These are phyloP conservation scores for Lepidotrigona ventralis DNA, from an alignment of 1,140 invertebrate species.

Conservation along the genomic window DNA sequence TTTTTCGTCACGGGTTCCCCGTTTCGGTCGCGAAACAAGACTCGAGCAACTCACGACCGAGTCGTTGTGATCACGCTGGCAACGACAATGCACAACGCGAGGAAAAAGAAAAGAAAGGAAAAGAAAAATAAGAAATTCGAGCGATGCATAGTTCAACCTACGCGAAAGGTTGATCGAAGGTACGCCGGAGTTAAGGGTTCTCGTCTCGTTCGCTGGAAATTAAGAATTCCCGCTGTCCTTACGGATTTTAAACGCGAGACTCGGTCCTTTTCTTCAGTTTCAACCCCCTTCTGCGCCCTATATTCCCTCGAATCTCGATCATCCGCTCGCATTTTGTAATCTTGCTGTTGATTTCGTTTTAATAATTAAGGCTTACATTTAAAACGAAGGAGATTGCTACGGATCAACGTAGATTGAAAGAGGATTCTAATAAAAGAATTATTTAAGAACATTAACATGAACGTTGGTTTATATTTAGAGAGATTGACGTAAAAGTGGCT, in stretches of 20 bases:
- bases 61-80: background rate
- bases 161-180: background rate
- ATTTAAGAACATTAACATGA: too few relatives aligned
- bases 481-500: background rate
- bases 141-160: background rate
- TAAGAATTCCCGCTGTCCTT: background rate
- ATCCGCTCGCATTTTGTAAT: background rate
- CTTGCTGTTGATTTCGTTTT: background rate
- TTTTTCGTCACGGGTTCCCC: background rate
- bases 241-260: background rate
- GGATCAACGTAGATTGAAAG: too few relatives aligned
- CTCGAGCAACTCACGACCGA: background rate
- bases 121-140: background rate
- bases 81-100: background rate
- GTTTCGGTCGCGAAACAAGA: background rate
- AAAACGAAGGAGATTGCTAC: too few relatives aligned
- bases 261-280: too few relatives aligned
- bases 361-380: too few relatives aligned
- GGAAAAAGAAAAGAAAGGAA: background rate
- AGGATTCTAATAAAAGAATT: background rate
- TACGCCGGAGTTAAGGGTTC: slow-evolving; percentile 20
- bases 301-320: background rate
- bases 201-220: slow-evolving; percentile 12
- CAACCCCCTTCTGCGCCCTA: background rate
- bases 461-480: background rate